Evolutionary conservation across 2,113 vertebrate species (phyloP), one percentile per base, ranked within the genome.

Genomic region (Boleophthalmus pectinirostris): DNA sequence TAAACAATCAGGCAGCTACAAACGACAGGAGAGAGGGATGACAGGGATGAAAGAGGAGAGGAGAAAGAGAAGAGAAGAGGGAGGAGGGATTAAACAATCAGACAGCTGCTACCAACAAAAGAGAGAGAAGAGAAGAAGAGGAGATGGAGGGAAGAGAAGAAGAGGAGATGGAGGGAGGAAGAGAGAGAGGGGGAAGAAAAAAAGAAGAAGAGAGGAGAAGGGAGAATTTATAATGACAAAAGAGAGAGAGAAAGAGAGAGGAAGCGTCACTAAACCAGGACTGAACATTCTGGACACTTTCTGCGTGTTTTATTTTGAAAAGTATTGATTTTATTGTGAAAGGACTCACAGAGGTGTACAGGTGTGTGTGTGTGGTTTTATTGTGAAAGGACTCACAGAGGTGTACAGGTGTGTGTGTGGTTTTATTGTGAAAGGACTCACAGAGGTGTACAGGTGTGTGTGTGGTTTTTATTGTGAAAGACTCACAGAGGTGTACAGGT

Each of bases 191-290:
- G 80, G 88, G 85, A 89, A 79, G 38, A 75, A 18, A 86, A 83
- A 86, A 8, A 38, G 35, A n/a, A 84, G 87, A 86, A 88, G 85
- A 74, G 73, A 81, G 78, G 18, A 3, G 3, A 5, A 84, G 83
- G 88, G 85, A 88, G 83, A 75, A 18, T 85, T 81, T 85, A 83
- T 85, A 85, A 87, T 82, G 72, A 75, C 81, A 78, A 72, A 82
- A 70, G 77, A 67, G 77, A 78, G 68, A 67, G 18, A 6, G 49
- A 6, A 16, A 16, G 49, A n/a, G 2, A 13, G 46, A 15, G 33
- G 33, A 10, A 15, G 46, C 2, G 46, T 3, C 13, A 49, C 11
- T 58, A 23, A 23, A 57, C 8, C 11, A 13, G 56, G 10, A 14
- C 56, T 58, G 13, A 13, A 58, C 20, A n/a, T n/a, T n/a, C 11